These are phyloP conservation scores for Philonicus albiceps DNA, from an alignment of 2,888 invertebrate species.

Conservation along the genomic window DNA sequence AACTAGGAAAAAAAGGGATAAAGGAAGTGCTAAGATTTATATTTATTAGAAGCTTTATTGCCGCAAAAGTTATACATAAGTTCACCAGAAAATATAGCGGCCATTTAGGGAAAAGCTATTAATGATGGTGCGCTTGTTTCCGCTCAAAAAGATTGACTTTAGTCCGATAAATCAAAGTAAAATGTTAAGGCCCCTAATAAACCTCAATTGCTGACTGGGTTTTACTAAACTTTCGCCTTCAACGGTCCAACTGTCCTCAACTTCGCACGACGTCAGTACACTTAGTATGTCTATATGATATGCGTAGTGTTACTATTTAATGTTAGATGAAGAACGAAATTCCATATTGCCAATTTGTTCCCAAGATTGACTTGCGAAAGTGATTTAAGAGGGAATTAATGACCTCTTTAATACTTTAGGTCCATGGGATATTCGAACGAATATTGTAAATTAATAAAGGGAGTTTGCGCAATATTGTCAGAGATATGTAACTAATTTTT, in stretches of 20 bases:
- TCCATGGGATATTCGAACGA: not conserved
- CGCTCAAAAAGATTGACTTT: not conserved
- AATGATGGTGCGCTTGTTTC: not conserved
- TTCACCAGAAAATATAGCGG: not conserved
- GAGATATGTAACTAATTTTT: not conserved
- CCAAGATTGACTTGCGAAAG: not conserved
- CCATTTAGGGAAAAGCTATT: not conserved
- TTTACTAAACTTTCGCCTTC: not conserved
- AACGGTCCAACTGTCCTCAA: not conserved
- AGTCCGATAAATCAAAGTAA: not conserved
- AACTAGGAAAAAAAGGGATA: not conserved
- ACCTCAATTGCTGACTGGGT: not conserved
- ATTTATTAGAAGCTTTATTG: not conserved
- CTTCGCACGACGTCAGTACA: not conserved
- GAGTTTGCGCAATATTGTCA: not conserved
- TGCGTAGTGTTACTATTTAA: not conserved
- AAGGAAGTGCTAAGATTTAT: not conserved
- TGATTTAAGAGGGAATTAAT: not conserved
- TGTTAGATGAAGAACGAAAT: not conserved
- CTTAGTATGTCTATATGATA: not conserved
- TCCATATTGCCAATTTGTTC: not conserved
- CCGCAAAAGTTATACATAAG: not conserved
- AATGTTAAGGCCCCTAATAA: not conserved
- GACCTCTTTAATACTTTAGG: not conserved
- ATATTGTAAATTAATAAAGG: not conserved